Base-by-base conservation (phyloP, 2,888 invertebrate genomes). In the Byasa hedistus region DNA sequence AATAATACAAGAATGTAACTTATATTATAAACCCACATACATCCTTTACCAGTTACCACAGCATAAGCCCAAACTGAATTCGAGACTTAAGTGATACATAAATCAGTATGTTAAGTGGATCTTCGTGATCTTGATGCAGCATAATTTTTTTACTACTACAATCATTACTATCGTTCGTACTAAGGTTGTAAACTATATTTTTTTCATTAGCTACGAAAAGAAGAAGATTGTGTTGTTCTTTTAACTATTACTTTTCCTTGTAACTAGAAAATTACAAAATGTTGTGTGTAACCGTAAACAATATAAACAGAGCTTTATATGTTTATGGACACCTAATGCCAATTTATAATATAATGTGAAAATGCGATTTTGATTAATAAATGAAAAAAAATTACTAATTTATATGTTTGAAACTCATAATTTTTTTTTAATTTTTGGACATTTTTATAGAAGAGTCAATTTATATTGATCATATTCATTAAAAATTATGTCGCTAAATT, bases 181-280 rank as follows among this genome's bases (percentile, higher is more conserved):
- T 24, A n/a, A 15, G 1, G 19, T 48, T n/a, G 10, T 48, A 48
- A 5, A 0, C 21, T 44, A 39, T 24, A 21, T 39, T 32, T 23
- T 62, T 56, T 27, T 3, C 56, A 27, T 56, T 24, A 56, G 19
- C 39, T 55, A 62, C 56, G 24, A 54, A n/a, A 48, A 56, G 44
- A 23, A 56, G n/a, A 44, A 56, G n/a, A 56, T 62, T 23, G 24
- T 12, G 39, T 7, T n/a, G n/a, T 55, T 55, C 61, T 22, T 55
- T 61, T 55, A 24, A n/a, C 12, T 23, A n/a, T 39, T 32, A 32
- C 8, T 32, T 23, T 24, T 23, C 5, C 23, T 61, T 23, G 10
- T 24, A 61, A 56, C 12, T 15, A 36, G 22, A 57, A 57, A 22
- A 55, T 54, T 17, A 51, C 36, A 52, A 54, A 22, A 17, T 55